Conservation (phyloP, 2,888 invertebrate genomes). For the Tetragonula carbonaria region DNA sequence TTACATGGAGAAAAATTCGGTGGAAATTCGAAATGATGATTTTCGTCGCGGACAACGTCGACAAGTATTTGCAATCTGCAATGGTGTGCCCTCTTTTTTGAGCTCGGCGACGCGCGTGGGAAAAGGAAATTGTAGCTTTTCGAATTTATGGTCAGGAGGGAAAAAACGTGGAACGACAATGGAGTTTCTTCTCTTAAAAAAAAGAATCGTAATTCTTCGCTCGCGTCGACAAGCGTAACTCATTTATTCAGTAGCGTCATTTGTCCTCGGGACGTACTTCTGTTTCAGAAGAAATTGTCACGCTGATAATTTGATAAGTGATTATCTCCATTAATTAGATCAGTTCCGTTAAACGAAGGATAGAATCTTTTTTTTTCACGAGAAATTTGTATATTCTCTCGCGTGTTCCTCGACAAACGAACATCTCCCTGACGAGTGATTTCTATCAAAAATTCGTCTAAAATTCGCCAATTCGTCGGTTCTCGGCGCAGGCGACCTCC, state of each 20-base stretch:
- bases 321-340: too few relatives aligned
- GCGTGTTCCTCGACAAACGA: too few relatives aligned
- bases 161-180: neutral
- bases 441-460: neutral
- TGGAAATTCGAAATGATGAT: neutral
- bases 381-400: neutral
- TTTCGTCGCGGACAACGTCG: neutral
- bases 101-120: too few relatives aligned
- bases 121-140: neutral
- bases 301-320: neutral
- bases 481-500: neutral
- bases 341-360: neutral
- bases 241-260: constrained; percentile 23
- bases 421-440: neutral
- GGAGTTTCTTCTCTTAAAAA: constrained; percentile 3
- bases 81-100: neutral
- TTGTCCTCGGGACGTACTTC: neutral
- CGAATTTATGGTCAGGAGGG: constrained; percentile 24
- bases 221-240: constrained; percentile 5
- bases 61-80: neutral
- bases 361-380: neutral
- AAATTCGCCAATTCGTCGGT: too few relatives aligned
- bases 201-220: neutral
- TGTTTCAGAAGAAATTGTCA: neutral
- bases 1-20: neutral